Percentiles rank a stretch among this genome's conserved stretches.
Conservation (phyloP, 2,888 invertebrate genomes). For the Muscina levida region DNA sequence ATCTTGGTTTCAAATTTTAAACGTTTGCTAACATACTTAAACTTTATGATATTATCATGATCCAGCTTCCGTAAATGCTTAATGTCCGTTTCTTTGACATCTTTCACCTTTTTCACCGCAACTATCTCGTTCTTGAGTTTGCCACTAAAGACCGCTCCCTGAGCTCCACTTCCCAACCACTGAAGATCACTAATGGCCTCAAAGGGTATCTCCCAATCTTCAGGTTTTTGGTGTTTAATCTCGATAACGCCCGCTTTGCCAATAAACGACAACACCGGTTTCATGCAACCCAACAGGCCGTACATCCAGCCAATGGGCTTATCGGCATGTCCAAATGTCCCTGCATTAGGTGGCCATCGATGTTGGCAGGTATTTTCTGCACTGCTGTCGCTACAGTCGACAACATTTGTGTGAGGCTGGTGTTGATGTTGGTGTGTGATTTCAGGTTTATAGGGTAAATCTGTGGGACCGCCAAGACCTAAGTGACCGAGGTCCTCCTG, state of each 20-base stretch:
- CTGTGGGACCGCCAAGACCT: slow-evolving; percentile 74
- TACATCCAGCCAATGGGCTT: slow-evolving; percentile 87
- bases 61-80: slow-evolving; percentile 94
- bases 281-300: slow-evolving; percentile 92
- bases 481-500: slow-evolving; percentile 84
- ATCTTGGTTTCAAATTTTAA: slow-evolving; percentile 67
- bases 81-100: slow-evolving; percentile 95
- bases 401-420: slow-evolving; percentile 69
- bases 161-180: slow-evolving; percentile 97
- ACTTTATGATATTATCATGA: slow-evolving; percentile 96
- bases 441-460: slow-evolving; percentile 74
- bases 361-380: slow-evolving; percentile 79
- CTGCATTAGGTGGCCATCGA: slow-evolving; percentile 80
- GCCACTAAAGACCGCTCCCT: slow-evolving; percentile 96
- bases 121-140: slow-evolving; percentile 90
- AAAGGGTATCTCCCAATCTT: slow-evolving; percentile 97
- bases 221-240: slow-evolving; percentile 82
- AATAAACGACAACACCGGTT: slow-evolving; percentile 92
- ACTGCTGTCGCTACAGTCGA: slow-evolving; percentile 79
- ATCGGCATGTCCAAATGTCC: slow-evolving; percentile 78
- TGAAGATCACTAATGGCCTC: slow-evolving; percentile 92
- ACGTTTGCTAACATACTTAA: slow-evolving; percentile 76
- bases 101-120: slow-evolving; percentile 97
- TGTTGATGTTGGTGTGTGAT: slow-evolving; percentile 68
- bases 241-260: slow-evolving; percentile 88